Evolutionary conservation across 2,113 vertebrate genomes (phyloP).

Genomic region (Jaculus jaculus): DNA sequence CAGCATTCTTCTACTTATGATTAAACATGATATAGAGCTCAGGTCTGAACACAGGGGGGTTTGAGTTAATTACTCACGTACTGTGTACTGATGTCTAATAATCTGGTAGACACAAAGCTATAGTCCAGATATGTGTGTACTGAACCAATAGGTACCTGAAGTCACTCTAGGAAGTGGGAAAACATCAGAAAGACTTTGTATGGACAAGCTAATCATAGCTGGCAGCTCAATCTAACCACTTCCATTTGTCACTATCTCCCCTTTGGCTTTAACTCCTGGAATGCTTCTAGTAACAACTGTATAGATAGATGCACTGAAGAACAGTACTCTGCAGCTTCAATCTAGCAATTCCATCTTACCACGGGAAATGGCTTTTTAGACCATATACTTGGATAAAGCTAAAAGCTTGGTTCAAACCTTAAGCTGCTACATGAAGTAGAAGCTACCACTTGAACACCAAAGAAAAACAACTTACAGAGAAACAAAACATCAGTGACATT

Average conservation of each 20-base stretch:
- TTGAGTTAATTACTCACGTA: constrained; percentile 42
- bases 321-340: constrained; percentile 32
- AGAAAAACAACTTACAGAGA: background rate
- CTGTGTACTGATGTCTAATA: constrained; percentile 2
- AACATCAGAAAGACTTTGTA: background rate
- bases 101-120: background rate
- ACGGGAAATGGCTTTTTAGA: background rate
- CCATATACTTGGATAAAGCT: background rate
- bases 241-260: background rate
- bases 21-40: constrained; percentile 31
- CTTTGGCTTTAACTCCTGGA: constrained; percentile 23
- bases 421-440: constrained; percentile 19
- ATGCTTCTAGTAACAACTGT: constrained; percentile 19
- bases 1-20: constrained; percentile 6
- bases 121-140: background rate
- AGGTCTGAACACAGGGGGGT: constrained; percentile 18
- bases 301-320: background rate
- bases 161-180: background rate
- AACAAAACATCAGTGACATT: background rate
- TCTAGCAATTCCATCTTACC: background rate
- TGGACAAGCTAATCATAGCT: background rate
- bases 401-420: background rate
- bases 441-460: background rate
- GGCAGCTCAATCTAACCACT: constrained; percentile 13
- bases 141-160: background rate